Percentiles rank a stretch among this genome's conserved stretches.
These are phyloP conservation scores for Salmo trutta DNA, from an alignment of 2,797 vertebrate species.

Conservation along the genomic window DNA sequence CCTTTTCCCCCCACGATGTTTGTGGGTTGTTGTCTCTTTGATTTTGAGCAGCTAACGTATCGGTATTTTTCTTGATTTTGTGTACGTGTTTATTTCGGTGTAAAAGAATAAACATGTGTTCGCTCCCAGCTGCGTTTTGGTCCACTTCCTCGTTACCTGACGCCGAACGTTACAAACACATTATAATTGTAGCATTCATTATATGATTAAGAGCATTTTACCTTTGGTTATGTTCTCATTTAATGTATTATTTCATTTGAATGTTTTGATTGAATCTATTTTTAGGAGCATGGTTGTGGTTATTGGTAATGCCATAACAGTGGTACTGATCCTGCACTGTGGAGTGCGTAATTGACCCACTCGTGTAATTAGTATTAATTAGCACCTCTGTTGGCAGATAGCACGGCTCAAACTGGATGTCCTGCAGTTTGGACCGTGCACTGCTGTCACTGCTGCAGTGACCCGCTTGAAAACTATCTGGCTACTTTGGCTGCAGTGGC, in stretches of 20 bases:
- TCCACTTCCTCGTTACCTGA: no score
- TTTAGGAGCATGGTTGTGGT: conserved; percentile 48
- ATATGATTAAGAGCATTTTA: conserved; percentile 1
- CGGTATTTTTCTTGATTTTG: no score
- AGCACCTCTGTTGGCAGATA: conserved; percentile 67
- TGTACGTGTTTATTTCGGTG: no score
- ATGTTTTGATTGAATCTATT: not conserved
- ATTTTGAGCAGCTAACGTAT: no score
- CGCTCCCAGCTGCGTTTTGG: no score
- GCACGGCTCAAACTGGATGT: conserved; percentile 47
- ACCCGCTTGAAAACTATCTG: conserved; percentile 42
- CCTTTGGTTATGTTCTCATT: not conserved
- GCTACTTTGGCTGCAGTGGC: conserved; percentile 28
- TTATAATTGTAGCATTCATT: not conserved
- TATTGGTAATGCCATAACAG: conserved; percentile 45
- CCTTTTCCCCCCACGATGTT: no score
- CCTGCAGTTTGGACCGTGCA: conserved; percentile 42
- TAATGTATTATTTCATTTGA: not conserved
- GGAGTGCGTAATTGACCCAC: conserved; percentile 67
- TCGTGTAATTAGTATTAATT: conserved; percentile 70
- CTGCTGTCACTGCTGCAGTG: conserved; percentile 47
- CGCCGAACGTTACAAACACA: no score
- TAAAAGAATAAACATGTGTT: no score
- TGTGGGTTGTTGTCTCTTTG: no score
- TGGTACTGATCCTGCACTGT: conserved; percentile 60